phyloP scores from a whole-genome alignment of 2,888 invertebrate species.

The Amiota minor region DNA sequence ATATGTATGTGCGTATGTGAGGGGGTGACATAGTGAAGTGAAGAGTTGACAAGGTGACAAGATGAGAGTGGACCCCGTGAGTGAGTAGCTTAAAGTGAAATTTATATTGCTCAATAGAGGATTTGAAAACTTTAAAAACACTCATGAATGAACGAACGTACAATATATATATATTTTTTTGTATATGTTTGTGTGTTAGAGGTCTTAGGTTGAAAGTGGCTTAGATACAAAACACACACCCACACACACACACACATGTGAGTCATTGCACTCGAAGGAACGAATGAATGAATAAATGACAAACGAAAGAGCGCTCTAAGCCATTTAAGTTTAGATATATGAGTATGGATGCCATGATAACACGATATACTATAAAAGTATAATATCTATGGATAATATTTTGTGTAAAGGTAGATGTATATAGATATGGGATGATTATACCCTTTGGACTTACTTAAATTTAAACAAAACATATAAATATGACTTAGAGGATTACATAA shows the following conservation, averaged over 20 bases:
- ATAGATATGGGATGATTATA: not conserved
- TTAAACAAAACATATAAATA: constrained; percentile 15
- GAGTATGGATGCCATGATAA: too few species aligned
- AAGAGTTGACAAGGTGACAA: not conserved
- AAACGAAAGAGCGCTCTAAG: constrained; percentile 7
- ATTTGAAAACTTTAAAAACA: constrained; percentile 23
- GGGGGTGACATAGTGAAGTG: not conserved
- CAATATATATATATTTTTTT: not conserved
- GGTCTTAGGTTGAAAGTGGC: constrained; percentile 20
- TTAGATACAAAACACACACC: not conserved
- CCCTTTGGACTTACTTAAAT: not conserved
- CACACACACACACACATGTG: not conserved
- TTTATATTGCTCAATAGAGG: constrained; percentile 30
- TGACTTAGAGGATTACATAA: constrained; percentile 14
- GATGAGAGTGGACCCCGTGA: not conserved
- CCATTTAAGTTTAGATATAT: not conserved
- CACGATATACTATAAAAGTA: not conserved
- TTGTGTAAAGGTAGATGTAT: not conserved
- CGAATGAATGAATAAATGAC: not conserved
- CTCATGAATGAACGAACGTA: constrained; percentile 7
- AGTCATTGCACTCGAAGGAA: constrained; percentile 19
- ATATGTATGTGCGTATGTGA: not conserved
- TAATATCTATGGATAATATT: not conserved
- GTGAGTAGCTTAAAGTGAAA: constrained; percentile 23
- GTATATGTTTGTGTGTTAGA: constrained; percentile 12